A percentile compares a stretch with the other conserved stretches of the same genome.
Conservation (phyloP, 2,113 vertebrate species). For the Sporophila hypoxantha region DNA sequence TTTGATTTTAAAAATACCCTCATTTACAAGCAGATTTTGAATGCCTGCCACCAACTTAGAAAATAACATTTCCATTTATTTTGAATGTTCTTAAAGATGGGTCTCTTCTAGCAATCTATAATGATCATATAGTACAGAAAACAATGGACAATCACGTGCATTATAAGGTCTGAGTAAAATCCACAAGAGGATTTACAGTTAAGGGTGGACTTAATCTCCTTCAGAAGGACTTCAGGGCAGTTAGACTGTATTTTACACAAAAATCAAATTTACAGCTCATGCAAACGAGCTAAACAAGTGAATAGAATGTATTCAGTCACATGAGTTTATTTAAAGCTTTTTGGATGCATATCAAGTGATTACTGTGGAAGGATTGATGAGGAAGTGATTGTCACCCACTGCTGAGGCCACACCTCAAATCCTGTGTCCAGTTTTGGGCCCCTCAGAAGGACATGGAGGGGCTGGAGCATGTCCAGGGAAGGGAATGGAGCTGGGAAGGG, state of each 20-base stretch:
- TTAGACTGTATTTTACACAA: neutral
- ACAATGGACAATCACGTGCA: neutral
- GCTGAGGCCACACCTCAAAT: neutral
- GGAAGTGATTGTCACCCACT: neutral
- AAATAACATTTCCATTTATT: slow-evolving; percentile 40
- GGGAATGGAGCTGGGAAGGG: neutral
- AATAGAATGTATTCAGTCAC: neutral
- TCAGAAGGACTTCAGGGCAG: neutral
- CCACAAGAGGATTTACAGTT: neutral
- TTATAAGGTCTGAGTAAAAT: neutral
- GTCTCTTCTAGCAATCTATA: slow-evolving; percentile 1
- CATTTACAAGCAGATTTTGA: slow-evolving; percentile 51
- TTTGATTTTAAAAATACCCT: slow-evolving; percentile 51
- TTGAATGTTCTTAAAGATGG: slow-evolving; percentile 2
- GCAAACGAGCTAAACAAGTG: neutral
- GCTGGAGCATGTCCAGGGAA: fast-evolving
- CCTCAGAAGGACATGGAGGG: neutral
- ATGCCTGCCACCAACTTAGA: slow-evolving; percentile 34
- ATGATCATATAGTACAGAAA: neutral
- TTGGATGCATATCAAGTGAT: neutral
- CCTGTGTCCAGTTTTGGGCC: neutral
- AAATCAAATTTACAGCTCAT: neutral
- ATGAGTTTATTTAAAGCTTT: neutral
- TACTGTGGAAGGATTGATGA: neutral
- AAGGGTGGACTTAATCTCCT: neutral